Base-by-base conservation (phyloP, 2,888 invertebrate species). In the Drosophila buzzatii region DNA sequence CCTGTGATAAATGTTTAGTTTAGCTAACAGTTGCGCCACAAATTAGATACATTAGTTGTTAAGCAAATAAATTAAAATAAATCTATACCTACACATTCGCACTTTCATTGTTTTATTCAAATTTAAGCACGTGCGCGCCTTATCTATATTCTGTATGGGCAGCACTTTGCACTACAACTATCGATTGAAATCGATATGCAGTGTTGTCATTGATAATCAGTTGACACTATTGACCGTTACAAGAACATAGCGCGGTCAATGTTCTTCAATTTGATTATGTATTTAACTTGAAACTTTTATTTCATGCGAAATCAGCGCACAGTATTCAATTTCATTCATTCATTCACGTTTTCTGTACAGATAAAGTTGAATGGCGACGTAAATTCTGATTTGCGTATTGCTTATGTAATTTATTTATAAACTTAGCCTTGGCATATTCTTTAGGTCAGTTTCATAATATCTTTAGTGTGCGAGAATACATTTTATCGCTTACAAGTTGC, bases 311-410 rank as follows among this genome's bases (percentile, higher is more conserved):
- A 37, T 42, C 31, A 20, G 7, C 23, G 6, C 31, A n/a, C 20
- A 57, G n/a, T 42, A 42, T 63, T 23, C 8, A 37, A n/a, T 61
- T n/a, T n/a, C n/a, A n/a, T n/a, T n/a, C n/a, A n/a, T n/a, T 64
- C 61, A 79, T 70, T 71, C 61, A 76, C 51, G 16, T 33, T 49
- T 62, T 7, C 37, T 16, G 9, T 31, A 41, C 14, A 23, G 85
- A 84, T 83, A 79, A 74, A 68, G 8, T 20, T 7, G 6, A 68
- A 72, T 68, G 57, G 49, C 85, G 82, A 56, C 82, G 57, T 72
- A 70, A 49, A 45, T 63, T 31, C 20, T 14, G 58, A 42, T 51
- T 47, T 41, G 31, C 47, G 49, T 41, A 42, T 57, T 44, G n/a
- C 57, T 58, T 58, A 75, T 49, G 59, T 63, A 49, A 57, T 62